Evolutionary conservation across 2,113 vertebrate species (phyloP).

Genomic region (Pyxicephalus adspersus): DNA sequence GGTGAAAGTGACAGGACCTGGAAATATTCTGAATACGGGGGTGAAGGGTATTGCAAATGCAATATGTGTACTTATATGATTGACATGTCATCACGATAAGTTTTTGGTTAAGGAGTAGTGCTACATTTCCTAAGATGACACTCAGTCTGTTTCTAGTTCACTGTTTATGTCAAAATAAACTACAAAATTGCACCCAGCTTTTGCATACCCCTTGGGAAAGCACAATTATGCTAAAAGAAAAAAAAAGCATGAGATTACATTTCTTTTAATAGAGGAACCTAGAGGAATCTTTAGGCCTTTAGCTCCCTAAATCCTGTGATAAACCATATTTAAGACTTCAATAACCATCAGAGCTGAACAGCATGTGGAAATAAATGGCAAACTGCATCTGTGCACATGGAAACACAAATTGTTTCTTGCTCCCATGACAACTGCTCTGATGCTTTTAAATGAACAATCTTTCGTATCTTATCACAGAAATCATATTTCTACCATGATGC

Average conservation of each 20-base stretch:
- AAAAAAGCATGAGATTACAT: neutral
- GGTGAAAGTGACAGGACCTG: too few relatives aligned
- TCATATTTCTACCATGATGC: constrained; percentile 40
- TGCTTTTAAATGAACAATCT: constrained; percentile 52
- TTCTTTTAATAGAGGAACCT: neutral
- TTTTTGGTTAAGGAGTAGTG: too few relatives aligned
- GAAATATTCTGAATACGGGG: too few relatives aligned
- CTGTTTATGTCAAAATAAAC: too few relatives aligned
- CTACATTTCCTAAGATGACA: too few relatives aligned
- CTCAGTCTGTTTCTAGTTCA: too few relatives aligned
- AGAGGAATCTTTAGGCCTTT: neutral
- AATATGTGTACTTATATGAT: too few relatives aligned
- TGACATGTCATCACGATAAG: too few relatives aligned
- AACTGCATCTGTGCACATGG: constrained; percentile 46
- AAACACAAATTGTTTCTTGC: constrained; percentile 46
- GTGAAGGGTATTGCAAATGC: too few relatives aligned
- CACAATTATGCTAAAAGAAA: too few relatives aligned
- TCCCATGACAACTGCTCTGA: constrained; percentile 46
- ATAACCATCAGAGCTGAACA: constrained; percentile 9
- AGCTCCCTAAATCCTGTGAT: neutral
- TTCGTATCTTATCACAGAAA: constrained; percentile 32
- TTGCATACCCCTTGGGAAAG: too few relatives aligned
- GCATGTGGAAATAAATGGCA: constrained; percentile 43
- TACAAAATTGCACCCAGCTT: too few relatives aligned
- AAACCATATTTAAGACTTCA: constrained; percentile 3